Percentiles rank a stretch among this genome's conserved stretches.
Evolutionary conservation across 2,888 invertebrate species (phyloP).

Genomic region (Idaea dimidiata): DNA sequence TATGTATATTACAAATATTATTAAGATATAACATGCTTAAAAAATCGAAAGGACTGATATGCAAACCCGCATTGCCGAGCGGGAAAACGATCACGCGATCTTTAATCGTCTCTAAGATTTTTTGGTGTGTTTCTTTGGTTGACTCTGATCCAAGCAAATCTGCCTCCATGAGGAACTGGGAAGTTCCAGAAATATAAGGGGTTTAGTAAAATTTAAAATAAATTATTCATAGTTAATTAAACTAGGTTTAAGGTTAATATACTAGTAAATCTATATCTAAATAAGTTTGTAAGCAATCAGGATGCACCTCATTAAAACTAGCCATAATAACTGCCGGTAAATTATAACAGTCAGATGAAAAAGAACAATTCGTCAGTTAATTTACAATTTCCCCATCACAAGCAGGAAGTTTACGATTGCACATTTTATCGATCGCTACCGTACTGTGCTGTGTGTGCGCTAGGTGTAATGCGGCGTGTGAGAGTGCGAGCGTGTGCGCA

Average conservation of each 20-base stretch:
- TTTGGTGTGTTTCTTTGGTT: too few species aligned
- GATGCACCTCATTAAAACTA: constrained; percentile 32
- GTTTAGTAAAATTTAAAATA: too few species aligned
- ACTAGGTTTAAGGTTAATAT: too few species aligned
- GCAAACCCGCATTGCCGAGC: too few species aligned
- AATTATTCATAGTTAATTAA: too few species aligned
- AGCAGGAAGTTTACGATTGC: constrained; percentile 75
- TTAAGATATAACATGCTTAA: constrained; percentile 8
- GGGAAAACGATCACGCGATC: too few species aligned
- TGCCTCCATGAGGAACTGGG: too few species aligned
- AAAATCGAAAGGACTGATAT: background rate
- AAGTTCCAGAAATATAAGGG: too few species aligned
- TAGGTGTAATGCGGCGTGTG: constrained; percentile 26
- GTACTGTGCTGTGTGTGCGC: constrained; percentile 34
- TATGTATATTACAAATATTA: constrained; percentile 26
- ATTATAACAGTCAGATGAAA: constrained; percentile 71
- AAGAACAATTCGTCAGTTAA: constrained; percentile 71
- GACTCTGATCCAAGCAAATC: too few species aligned
- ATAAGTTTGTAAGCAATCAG: constrained; percentile 18
- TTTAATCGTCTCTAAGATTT: too few species aligned
- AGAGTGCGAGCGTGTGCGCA: constrained; percentile 37
- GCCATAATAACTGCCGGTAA: constrained; percentile 45
- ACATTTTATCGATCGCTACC: constrained; percentile 74
- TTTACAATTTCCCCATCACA: constrained; percentile 72
- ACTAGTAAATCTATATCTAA: too few species aligned